Evolutionary conservation across 2,797 vertebrate species (phyloP).

Genomic region (Erethizon dorsatum): DNA sequence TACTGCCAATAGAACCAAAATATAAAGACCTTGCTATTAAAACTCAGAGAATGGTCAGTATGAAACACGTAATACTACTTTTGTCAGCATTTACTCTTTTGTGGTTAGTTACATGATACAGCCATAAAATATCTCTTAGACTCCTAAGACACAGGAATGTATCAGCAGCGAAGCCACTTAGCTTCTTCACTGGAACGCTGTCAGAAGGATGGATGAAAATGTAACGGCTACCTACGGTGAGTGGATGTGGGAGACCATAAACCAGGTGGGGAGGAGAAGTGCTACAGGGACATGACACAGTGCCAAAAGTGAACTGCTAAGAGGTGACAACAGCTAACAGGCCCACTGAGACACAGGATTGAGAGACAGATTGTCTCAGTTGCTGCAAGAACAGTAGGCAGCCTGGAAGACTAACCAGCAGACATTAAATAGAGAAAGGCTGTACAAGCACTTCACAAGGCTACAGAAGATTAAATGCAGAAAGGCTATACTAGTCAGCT

Average conservation of each 20-base stretch:
- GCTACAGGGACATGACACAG: background rate
- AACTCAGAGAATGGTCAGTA: background rate
- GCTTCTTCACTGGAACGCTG: background rate
- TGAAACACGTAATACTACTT: conserved; percentile 18
- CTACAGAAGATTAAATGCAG: background rate
- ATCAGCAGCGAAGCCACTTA: background rate
- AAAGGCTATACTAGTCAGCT: background rate
- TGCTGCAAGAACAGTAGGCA: background rate
- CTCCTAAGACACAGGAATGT: background rate
- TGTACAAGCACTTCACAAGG: background rate
- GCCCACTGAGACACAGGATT: background rate
- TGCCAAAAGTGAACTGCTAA: background rate
- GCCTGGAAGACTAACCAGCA: background rate
- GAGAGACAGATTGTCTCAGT: background rate
- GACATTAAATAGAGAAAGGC: background rate
- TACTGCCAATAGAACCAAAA: background rate
- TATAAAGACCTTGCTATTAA: background rate
- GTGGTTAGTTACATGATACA: background rate
- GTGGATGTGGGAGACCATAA: background rate
- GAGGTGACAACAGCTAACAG: background rate
- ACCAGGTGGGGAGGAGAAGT: background rate
- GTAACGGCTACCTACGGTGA: background rate
- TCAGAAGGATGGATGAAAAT: conserved; percentile 10
- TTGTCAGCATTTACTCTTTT: background rate
- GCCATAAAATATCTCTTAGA: background rate